A percentile compares a stretch with the other conserved stretches of the same genome.
Evolutionary conservation across 2,797 vertebrate genomes (phyloP).

Genomic region (Hybognathus amarus): DNA sequence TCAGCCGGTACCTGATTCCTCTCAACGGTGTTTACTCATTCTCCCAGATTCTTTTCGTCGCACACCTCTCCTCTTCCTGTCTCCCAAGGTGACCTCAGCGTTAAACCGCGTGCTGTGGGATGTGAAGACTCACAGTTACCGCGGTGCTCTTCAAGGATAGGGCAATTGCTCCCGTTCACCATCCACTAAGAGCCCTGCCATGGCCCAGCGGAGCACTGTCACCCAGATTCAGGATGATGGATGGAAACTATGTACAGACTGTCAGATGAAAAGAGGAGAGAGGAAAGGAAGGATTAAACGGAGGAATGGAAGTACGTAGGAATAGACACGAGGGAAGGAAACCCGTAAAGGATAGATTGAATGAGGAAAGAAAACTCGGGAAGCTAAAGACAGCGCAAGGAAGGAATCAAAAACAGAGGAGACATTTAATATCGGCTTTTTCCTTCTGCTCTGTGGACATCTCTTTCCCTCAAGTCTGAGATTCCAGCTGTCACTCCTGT

Average conservation of each 20-base stretch:
- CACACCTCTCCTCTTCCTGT: slow-evolving; percentile 12
- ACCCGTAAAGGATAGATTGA: slow-evolving; percentile 20
- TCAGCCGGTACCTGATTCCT: not conserved
- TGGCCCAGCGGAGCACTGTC: slow-evolving; percentile 53
- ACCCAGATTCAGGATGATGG: slow-evolving; percentile 59
- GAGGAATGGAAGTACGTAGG: not conserved
- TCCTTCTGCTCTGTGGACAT: slow-evolving; percentile 12
- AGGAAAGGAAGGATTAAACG: slow-evolving; percentile 33
- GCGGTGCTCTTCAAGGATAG: slow-evolving; percentile 47
- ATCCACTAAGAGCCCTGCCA: slow-evolving; percentile 53
- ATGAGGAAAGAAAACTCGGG: not conserved
- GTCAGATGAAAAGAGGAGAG: slow-evolving; percentile 22
- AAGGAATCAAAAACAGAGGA: slow-evolving; percentile 26
- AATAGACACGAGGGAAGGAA: not conserved
- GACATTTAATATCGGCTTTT: slow-evolving; percentile 31
- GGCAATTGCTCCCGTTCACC: slow-evolving; percentile 56
- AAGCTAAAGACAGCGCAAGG: not conserved
- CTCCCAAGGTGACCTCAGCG: slow-evolving; percentile 55
- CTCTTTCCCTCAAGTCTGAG: slow-evolving; percentile 16
- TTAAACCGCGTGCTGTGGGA: slow-evolving; percentile 44
- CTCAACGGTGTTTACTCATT: not conserved
- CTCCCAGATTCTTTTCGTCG: slow-evolving; percentile 1
- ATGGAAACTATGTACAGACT: slow-evolving; percentile 49
- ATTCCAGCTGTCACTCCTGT: not conserved
- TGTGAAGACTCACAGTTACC: slow-evolving; percentile 37